Evolutionary conservation across 2,113 vertebrate species (phyloP), one percentile per base, ranked within the genome.

Genomic region (Myocastor coypus): DNA sequence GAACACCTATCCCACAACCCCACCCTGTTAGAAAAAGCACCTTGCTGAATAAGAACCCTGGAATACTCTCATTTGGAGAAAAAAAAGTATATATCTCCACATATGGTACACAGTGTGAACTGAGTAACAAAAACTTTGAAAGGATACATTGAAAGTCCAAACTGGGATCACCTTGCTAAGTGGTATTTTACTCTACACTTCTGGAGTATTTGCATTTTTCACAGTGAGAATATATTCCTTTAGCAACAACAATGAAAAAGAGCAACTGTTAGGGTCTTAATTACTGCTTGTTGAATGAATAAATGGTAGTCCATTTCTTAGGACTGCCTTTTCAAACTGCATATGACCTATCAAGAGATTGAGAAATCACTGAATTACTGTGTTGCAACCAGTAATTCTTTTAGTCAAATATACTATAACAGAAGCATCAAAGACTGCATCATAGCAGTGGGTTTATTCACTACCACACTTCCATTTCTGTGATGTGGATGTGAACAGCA

Each of bases 241-340:
- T 68, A 93, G 57, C 66, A 50, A 46, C 73, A 77, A 75, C 73
- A 77, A 75, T 94, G 61, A 90, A 86, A 32, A 32, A 71, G 61
- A 75, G 32, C 78, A 96, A 42, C 26, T 77, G 32, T 81, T 84
- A 77, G 81, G 85, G 71, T 82, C 73, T 85, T 40, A 52, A 11
- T 61, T 57, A 83, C 69, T 19, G 19, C 75, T 85, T 92, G 50
- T 28, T 40, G 77, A 92, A 52, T 59, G 52, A 84, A 40, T 7
- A 69, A 50, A 94, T 9, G 66, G 10, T 83, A 93, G 82, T 46
- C 61, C 37, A 92, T 50, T 88, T 84, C 66, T 77, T 66, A 89
- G 92, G 57, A 40, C 30, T 94, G 55, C n/a, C 68, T 83, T 89
- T 94, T 95, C 93, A 92, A 73, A 94, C 50, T 83, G 71, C 30